Evolutionary conservation across 2,113 vertebrate species (phyloP).

Genomic region (Planiliza haematocheilus): DNA sequence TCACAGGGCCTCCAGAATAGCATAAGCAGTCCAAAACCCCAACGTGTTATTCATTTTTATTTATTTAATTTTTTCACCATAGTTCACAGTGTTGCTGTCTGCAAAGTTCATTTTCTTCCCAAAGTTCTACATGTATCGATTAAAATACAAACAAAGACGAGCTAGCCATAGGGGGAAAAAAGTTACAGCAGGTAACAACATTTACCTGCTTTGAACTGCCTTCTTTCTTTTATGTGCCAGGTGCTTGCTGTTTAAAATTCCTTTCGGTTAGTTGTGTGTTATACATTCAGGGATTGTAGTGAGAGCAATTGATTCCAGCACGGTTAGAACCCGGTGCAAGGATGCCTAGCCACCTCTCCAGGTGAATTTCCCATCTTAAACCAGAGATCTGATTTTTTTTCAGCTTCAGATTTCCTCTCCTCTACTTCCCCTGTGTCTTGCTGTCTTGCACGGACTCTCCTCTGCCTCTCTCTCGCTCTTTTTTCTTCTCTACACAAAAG

Average conservation of each 20-base stretch:
- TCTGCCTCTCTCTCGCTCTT: not conserved
- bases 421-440: conserved; percentile 27
- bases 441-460: conserved; percentile 29
- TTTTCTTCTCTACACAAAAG: conserved; percentile 21
- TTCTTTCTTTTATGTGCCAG: not conserved
- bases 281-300: conserved; percentile 30
- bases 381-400: conserved; percentile 45
- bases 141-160: not conserved
- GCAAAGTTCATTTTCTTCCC: not conserved
- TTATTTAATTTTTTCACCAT: too few relatives aligned
- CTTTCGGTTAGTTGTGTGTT: conserved; percentile 10
- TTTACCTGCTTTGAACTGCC: not conserved
- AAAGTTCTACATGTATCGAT: not conserved
- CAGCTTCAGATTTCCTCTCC: conserved; percentile 37
- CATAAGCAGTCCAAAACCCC: too few relatives aligned
- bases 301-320: conserved; percentile 44
- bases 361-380: conserved; percentile 44
- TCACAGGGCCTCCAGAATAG: too few relatives aligned
- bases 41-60: too few relatives aligned
- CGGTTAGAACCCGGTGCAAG: conserved; percentile 28
- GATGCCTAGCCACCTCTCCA: conserved; percentile 26
- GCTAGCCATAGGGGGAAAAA: not conserved
- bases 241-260: conserved; percentile 29
- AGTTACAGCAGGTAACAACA: not conserved
- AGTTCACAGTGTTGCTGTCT: not conserved